Evolutionary conservation across 2,888 invertebrate species (phyloP), one percentile per base, ranked within the genome.

Genomic region (Alsophila aescularia): DNA sequence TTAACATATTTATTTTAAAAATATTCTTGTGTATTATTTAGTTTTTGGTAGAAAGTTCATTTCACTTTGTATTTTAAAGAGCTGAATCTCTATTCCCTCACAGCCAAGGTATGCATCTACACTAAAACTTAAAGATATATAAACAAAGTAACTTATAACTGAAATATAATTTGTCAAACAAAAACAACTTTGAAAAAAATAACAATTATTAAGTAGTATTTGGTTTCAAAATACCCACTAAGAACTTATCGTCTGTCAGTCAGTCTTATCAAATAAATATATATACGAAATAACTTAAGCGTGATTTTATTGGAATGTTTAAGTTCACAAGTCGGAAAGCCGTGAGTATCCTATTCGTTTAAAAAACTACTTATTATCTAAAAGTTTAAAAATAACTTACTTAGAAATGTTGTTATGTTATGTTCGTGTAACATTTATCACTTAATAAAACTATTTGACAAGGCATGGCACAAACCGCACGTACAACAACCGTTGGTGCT

Each of bases 221-320:
- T 62, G 74, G 66, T 76, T 74, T 60, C 32, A 62, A 66, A 53
- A 69, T 73, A 77, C 62, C 75, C 67, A 69, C 66, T 67, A 65
- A 65, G 66, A 64, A 76, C 73, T 70, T 71, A 72, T 72, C 69
- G 79, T 81, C 77, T 68, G 77, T 77, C 78, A 71, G 79, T 82
- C 82, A 82, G 82, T 82, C 82, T 82, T 82, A 77, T 77, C 73
- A 59, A 76, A 77, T 77, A 77, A 77, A 77, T 76, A 75, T 73
- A 69, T 60, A 66, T 60, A 73, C 40, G 54, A 54, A 66, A 62
- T 70, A 73, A 73, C 64, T 72, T 73, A 75, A 76, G 66, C 67
- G 66, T 73, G 70, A 66, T 70, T 50, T 70, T 39, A 48, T 70
- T 77, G 81, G 80, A 81, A 81, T 81, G 81, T 79, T 62, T 58